A percentile compares a stretch with the other conserved stretches of the same genome.
Conservation (phyloP, 2,113 vertebrate genomes). For the Falcunculus frontatus region DNA sequence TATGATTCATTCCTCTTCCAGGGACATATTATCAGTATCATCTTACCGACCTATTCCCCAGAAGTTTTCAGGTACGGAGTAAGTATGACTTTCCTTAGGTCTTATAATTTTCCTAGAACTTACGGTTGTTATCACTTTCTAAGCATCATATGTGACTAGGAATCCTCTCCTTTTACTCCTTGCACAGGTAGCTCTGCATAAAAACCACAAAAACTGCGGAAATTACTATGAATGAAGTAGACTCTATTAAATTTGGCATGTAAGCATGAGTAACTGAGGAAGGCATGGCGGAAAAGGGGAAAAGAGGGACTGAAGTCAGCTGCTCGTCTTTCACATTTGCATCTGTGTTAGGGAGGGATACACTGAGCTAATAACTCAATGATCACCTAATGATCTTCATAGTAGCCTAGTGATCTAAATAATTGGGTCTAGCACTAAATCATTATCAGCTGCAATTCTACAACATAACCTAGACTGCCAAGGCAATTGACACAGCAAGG, state of each 20-base stretch:
- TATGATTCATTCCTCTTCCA: background rate
- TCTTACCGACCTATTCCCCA: fast-evolving
- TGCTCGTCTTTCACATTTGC: background rate
- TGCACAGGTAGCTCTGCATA: background rate
- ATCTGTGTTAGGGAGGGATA: background rate
- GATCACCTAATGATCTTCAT: background rate
- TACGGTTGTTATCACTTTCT: fast-evolving
- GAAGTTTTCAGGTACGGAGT: background rate
- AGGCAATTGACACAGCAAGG: background rate
- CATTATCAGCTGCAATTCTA: background rate
- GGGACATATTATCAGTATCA: background rate
- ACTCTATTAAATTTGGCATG: background rate
- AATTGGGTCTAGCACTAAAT: background rate
- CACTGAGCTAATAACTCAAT: background rate
- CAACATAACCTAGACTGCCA: background rate
- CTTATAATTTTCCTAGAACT: background rate
- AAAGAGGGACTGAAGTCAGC: background rate
- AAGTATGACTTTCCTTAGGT: background rate
- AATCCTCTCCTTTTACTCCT: background rate
- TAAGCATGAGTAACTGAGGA: background rate
- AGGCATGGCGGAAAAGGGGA: fast-evolving
- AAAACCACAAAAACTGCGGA: background rate
- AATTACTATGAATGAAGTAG: background rate
- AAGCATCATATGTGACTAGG: background rate
- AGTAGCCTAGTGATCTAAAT: background rate